phyloP scores from a whole-genome alignment of 2,797 vertebrate genomes.

The Pseudochromis fuscus region DNA sequence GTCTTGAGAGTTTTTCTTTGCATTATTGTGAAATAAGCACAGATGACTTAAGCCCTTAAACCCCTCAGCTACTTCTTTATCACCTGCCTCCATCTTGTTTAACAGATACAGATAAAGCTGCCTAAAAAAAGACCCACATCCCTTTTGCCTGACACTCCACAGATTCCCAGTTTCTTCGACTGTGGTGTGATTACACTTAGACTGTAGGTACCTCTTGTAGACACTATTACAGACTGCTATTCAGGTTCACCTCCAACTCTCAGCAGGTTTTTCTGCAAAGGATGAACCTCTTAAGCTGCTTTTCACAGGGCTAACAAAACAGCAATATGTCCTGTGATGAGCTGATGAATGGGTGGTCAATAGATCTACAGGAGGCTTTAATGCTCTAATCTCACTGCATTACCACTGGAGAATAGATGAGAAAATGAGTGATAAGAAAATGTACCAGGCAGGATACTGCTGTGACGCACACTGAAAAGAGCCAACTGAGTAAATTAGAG shows the following conservation, averaged over 20 bases:
- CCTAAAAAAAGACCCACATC: slow-evolving; percentile 60
- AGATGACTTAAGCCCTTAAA: slow-evolving; percentile 37
- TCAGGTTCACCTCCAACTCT: slow-evolving; percentile 61
- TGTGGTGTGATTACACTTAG: slow-evolving; percentile 68
- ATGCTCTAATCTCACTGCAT: slow-evolving; percentile 47
- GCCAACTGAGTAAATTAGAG: slow-evolving; percentile 30
- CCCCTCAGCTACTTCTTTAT: slow-evolving; percentile 28
- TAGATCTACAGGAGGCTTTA: slow-evolving; percentile 61
- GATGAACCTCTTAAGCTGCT: slow-evolving; percentile 69
- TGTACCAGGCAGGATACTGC: slow-evolving; percentile 1
- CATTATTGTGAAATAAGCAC: too few relatives aligned
- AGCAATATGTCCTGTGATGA: slow-evolving; percentile 67
- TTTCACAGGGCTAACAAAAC: slow-evolving; percentile 70
- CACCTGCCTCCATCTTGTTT: slow-evolving; percentile 46
- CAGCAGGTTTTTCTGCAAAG: slow-evolving; percentile 63
- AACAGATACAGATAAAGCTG: slow-evolving; percentile 44
- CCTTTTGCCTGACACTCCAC: slow-evolving; percentile 66
- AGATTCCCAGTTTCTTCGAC: slow-evolving; percentile 75
- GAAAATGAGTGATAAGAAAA: slow-evolving; percentile 36
- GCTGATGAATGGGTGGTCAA: slow-evolving; percentile 61
- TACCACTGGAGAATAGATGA: slow-evolving; percentile 47
- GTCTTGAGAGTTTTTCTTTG: too few relatives aligned
- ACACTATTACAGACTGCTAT: slow-evolving; percentile 60
- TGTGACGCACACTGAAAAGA: slow-evolving; percentile 6
- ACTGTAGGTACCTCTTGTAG: slow-evolving; percentile 59